Base-by-base conservation (phyloP, 1,140 invertebrate species). In the Sycophaga agraensis region DNA sequence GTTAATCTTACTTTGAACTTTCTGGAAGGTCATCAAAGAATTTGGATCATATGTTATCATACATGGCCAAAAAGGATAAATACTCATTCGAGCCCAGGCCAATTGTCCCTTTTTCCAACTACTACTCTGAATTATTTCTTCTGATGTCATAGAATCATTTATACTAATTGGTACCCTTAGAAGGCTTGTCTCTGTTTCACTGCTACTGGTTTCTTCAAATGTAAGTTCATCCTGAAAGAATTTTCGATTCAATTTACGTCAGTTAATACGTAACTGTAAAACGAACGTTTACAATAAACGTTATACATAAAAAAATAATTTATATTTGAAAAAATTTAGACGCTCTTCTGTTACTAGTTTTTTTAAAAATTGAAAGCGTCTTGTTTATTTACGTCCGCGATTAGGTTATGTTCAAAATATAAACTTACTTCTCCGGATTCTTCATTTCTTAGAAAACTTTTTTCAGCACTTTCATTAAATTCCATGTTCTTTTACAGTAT, bases 1-100 rank as follows among this genome's bases (percentile, higher is more conserved):
- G 9, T 21, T 39, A 34, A 16, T 82, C 80, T 81, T 77, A 83
- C 83, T 73, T 72, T 58, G 51, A 55, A 64, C 56, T 67, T 67
- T 85, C 19, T 84, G 82, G 76, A 83, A 86, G 31, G 24, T 34
- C 60, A 82, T 70, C 19, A 80, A 79, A 35, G 76, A 77, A n/a
- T 70, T 72, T 1, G 89, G 87, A 70, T 91, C 89, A 72, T 84
- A 78, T 1, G 85, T 85, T 5, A 91, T 78, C 70, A 91, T 85
- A 66, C 88, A 88, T 6, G 90, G 90, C 90, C 90, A 92, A 76
- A 86, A 90, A 4, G 90, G 89, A 79, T 87, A 86, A 40, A 83
- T 84, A 2, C 85, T 83, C 65, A 92, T 84, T 70, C 86, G 83
- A 2, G 85, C 86, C 89, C 89, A 91, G 12, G 87, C 82, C 60